phyloP scores from a whole-genome alignment of 2,797 vertebrate genomes.

The Malacoctenus gilli region DNA sequence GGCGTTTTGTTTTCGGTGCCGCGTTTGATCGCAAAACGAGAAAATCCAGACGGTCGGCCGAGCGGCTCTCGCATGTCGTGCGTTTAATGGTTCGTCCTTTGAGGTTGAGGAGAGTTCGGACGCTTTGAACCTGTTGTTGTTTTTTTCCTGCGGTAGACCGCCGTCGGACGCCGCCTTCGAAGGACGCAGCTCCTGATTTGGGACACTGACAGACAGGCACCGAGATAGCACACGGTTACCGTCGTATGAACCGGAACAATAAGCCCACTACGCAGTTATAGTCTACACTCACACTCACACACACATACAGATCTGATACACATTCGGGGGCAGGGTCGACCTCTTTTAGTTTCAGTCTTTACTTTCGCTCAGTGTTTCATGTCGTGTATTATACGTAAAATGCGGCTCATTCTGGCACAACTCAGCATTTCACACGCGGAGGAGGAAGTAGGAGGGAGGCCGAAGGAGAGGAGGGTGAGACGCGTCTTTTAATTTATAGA shows the following conservation, averaged over 20 bases:
- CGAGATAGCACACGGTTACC: slow-evolving; percentile 60
- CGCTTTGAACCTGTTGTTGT: no score
- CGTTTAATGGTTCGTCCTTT: no score
- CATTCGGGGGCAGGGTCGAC: slow-evolving; percentile 80
- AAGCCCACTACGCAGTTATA: slow-evolving; percentile 39
- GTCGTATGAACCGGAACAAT: slow-evolving; percentile 53
- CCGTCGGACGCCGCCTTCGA: no score
- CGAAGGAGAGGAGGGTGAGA: slow-evolving; percentile 14
- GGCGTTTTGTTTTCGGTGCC: no score
- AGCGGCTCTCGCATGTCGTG: no score
- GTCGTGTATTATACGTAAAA: slow-evolving; percentile 66
- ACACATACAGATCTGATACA: slow-evolving; percentile 45
- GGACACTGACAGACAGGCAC: slow-evolving; percentile 62
- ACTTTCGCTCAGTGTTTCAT: slow-evolving; percentile 60
- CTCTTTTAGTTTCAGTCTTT: slow-evolving; percentile 59
- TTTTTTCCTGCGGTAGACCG: no score
- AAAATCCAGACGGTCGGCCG: no score
- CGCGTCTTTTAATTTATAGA: slow-evolving; percentile 65
- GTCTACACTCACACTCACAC: slow-evolving; percentile 39
- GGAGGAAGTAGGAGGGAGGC: slow-evolving; percentile 16
- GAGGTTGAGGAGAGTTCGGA: no score
- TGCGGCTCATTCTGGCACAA: slow-evolving; percentile 53
- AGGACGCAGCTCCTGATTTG: no score
- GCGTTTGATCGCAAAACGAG: no score
- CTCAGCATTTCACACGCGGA: slow-evolving; percentile 47